Base-by-base conservation (phyloP, 2,797 vertebrate genomes). In the Eospalax fontanierii region DNA sequence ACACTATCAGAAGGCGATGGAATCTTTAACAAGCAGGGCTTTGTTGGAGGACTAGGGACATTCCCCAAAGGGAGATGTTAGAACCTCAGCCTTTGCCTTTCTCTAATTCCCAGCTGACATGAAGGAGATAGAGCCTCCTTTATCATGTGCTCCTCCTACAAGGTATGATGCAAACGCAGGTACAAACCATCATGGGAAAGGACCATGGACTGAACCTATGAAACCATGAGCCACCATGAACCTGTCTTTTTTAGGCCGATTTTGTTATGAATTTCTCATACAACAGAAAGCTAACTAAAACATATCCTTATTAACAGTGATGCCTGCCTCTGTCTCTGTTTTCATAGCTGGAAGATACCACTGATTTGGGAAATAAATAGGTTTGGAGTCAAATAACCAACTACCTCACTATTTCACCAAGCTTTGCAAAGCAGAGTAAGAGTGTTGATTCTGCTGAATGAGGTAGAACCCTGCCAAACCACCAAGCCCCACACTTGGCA, bases 371-470 rank as follows among this genome's bases (percentile, higher is more conserved):
- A 87, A 96, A 96, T 65, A 78, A 73, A 30, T 8, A 84, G 38
- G 85, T 38, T 2, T 75, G 80, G 68, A 76, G 80, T 93, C 50
- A 46, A 75, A 81, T 7, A n/a, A 66, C n/a, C 87, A 94, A 40
- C 12, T 21, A 88, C 46, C 43, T 38, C 21, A 46, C 80, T 82
- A 33, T 30, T 57, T 24, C 21, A 26, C 68, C 40, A 43, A 43
- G 92, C 87, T 84, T 59, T 8, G 0, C 46, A 70, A 30, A 46
- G 35, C 21, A 59, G 38, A 38, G 43, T 35, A 66, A 73, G 22
- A 66, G 28, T 4, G 50, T 2, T 21, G 57, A 71, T 74, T 22
- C 24, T 68, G 33, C 35, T 18, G 4, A 61, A n/a, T 6, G 35
- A 4, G 33, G 12, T 1, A 78, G 9, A 74, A 33, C 18, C 14